Evolutionary conservation across 92 coral and sea anemone species (phyloP).

Genomic region (Actinernus sp.): DNA sequence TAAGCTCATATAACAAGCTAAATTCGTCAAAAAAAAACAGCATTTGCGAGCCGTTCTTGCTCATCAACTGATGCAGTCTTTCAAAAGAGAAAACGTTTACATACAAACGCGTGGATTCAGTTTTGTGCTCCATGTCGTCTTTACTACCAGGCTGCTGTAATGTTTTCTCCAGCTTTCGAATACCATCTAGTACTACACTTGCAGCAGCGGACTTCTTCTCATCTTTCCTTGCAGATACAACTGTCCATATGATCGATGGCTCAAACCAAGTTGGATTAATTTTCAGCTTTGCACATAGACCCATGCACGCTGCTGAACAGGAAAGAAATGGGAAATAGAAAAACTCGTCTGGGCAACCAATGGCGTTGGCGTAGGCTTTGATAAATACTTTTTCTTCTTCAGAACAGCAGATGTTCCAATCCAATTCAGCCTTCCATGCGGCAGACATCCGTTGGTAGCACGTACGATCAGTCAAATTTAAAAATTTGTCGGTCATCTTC

Average conservation of each 20-base stretch:
- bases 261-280: constrained; percentile 10
- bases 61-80: constrained; percentile 16
- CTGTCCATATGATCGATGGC: constrained; percentile 13
- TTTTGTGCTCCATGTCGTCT: no score
- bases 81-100: constrained; percentile 15
- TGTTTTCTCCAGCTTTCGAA: neutral
- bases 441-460: no score
- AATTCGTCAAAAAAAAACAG: constrained; percentile 23
- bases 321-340: constrained; percentile 12
- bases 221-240: constrained; percentile 8
- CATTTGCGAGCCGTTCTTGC: constrained; percentile 13
- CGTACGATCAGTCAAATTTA: no score
- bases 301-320: constrained; percentile 14
- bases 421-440: no score
- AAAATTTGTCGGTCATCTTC: no score
- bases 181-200: constrained; percentile 11
- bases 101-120: constrained; percentile 7
- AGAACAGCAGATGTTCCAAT: no score
- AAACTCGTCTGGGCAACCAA: constrained; percentile 20
- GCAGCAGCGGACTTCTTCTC: constrained; percentile 23
- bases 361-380: constrained; percentile 9
- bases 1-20: constrained; percentile 24
- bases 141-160: no score
- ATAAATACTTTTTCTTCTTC: no score
- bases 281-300: neutral